Evolutionary conservation across 2,888 invertebrate species (phyloP).

Genomic region (Horisme vitalbata): DNA sequence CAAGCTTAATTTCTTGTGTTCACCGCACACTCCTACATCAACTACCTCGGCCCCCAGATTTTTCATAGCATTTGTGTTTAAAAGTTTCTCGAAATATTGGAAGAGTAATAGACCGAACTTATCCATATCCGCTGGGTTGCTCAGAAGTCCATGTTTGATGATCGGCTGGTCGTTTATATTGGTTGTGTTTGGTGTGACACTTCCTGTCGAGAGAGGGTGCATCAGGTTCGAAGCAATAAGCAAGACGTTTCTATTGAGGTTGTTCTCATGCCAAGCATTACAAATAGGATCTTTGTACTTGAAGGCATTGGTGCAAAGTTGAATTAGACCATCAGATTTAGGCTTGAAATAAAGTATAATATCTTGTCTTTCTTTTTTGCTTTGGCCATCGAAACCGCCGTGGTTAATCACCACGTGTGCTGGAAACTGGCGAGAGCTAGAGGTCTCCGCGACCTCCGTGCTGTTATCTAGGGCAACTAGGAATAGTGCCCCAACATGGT

Average conservation of each 20-base stretch:
- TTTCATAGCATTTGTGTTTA: conserved; percentile 22
- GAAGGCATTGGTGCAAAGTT: conserved; percentile 38
- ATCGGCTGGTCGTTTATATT: conserved; percentile 25
- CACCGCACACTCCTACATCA: conserved; percentile 15
- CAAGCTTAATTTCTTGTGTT: conserved; percentile 1
- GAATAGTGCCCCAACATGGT: conserved; percentile 19
- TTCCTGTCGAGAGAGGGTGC: conserved; percentile 36
- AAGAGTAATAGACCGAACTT: conserved; percentile 1
- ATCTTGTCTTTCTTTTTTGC: conserved; percentile 40
- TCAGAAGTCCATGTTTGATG: conserved; percentile 13
- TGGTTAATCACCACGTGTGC: neutral
- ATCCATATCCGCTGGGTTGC: conserved; percentile 15
- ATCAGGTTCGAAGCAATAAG: conserved; percentile 20
- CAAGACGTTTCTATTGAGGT: conserved; percentile 16
- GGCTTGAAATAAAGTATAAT: conserved; percentile 35
- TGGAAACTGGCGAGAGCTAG: conserved; percentile 4
- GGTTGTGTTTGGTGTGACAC: conserved; percentile 26
- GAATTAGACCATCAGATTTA: conserved; percentile 27
- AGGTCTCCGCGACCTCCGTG: neutral
- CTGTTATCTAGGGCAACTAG: neutral
- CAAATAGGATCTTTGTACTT: conserved; percentile 40
- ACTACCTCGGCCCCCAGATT: conserved; percentile 20
- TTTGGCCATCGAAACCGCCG: neutral
- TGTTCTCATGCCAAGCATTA: conserved; percentile 30
- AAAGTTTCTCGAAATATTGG: neutral